Evolutionary conservation across 1,140 invertebrate species (phyloP), one percentile per base, ranked within the genome.

Genomic region (Brachionus koreanus): DNA sequence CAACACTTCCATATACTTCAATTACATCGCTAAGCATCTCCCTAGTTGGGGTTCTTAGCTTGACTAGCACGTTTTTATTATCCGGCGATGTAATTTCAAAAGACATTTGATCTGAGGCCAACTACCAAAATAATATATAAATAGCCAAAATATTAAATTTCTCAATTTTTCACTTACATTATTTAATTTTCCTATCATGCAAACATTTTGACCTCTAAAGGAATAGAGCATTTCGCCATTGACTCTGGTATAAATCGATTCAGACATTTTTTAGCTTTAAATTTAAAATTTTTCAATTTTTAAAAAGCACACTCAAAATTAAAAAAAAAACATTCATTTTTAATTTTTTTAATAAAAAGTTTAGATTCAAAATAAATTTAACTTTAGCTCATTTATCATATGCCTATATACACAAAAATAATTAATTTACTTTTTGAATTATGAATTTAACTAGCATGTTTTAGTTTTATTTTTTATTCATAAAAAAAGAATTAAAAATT

Each of bases 1-100:
- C 76, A 39, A 79, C 76, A 79, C 61, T 79, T 37, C 76, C 76
- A 43, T 79, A 79, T 5, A 79, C 76, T 35, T 79, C 76, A 13
- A 79, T 25, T 23, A 79, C n/a, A 57, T 79, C 76, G 25, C 76
- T 79, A 4, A 79, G 12, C 76, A 65, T 61, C 9, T 79, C 76
- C 13, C 49, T 79, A n/a, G 39, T 61, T 13, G 76, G 76, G n/a
- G 37, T 61, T 79, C 61, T 79, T 37, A 79, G 16, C n/a, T 65
- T 57, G 13, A 79, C 76, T 10, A 79, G 39, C 2, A 79, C 33
- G 23, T 61, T 42, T 23, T 61, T 57, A 16, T 79, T 61, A n/a
- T 79, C 76, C 0, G 76, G 76, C 12, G 49, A 9, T 9, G 61
- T 57, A 7, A 79, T 79, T n/a, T 79, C 61, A 37, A 79, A 79